Conservation (phyloP, 2,888 invertebrate species). For the Gari tellinella region DNA sequence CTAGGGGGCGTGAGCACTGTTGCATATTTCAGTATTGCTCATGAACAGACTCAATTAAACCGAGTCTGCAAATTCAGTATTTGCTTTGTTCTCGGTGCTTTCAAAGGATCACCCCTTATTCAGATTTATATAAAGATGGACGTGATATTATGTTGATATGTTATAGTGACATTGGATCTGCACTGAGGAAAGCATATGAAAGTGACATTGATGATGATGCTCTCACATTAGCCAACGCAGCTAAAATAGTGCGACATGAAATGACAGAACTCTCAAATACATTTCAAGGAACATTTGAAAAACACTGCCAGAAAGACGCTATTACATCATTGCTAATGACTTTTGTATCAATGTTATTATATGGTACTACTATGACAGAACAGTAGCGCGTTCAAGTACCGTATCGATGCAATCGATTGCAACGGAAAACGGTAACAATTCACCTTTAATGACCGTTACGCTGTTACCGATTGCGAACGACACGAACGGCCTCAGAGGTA, state of each 20-base stretch:
- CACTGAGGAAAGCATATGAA: not conserved
- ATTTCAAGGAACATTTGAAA: not conserved
- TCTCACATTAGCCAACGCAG: not conserved
- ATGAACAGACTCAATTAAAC: too few species aligned
- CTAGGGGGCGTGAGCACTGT: too few species aligned
- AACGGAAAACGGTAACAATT: too few species aligned
- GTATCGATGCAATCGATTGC: too few species aligned
- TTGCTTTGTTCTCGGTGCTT: too few species aligned
- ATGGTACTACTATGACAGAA: not conserved
- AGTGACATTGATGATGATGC: slow-evolving; percentile 7
- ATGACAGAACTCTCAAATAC: not conserved
- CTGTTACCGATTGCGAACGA: too few species aligned
- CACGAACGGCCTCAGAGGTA: too few species aligned
- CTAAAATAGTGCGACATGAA: not conserved
- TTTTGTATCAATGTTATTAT: not conserved
- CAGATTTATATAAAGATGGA: not conserved
- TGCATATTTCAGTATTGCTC: too few species aligned
- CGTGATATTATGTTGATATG: not conserved
- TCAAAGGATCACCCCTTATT: too few species aligned
- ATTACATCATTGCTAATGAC: not conserved
- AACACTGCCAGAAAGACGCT: not conserved
- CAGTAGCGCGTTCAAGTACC: too few species aligned
- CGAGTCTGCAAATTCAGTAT: too few species aligned
- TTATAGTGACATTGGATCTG: slow-evolving; percentile 1
- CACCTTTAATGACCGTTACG: too few species aligned